Conservation (phyloP, 2,113 vertebrate species). For the Sialia sialis region DNA sequence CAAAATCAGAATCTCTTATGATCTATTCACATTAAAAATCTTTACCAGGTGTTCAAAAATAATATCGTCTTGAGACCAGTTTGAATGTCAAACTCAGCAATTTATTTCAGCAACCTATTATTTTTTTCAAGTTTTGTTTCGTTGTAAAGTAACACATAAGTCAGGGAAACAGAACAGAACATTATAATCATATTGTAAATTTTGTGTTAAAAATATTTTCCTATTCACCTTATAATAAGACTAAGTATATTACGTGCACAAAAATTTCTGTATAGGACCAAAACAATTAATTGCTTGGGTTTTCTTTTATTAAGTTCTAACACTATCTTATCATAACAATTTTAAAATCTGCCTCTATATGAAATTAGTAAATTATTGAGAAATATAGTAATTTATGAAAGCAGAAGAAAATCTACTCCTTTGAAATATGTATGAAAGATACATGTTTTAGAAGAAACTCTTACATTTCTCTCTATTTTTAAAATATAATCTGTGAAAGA, state of each 20-base stretch:
- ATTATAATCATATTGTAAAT: background rate
- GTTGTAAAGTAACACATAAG: background rate
- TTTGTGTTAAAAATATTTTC: background rate
- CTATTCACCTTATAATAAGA: background rate
- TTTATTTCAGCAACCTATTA: background rate
- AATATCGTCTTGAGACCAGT: background rate
- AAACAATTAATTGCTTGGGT: background rate
- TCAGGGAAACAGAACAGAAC: background rate
- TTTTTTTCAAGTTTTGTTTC: background rate
- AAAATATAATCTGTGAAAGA: background rate
- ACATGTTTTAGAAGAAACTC: background rate
- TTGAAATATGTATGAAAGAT: background rate
- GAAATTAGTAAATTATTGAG: background rate
- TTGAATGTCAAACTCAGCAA: background rate
- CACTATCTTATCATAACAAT: background rate
- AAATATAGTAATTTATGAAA: background rate
- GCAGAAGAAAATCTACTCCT: background rate
- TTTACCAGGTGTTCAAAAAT: background rate
- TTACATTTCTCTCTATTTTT: background rate
- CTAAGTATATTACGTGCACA: fast-evolving
- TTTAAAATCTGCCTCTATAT: background rate
- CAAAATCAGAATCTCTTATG: background rate
- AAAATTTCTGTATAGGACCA: background rate
- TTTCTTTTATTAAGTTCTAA: background rate
- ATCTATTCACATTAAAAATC: background rate